A percentile compares a stretch with the other conserved stretches of the same genome.
Conservation (phyloP, 2,797 vertebrate genomes). For the Premnoplex brunnescens region DNA sequence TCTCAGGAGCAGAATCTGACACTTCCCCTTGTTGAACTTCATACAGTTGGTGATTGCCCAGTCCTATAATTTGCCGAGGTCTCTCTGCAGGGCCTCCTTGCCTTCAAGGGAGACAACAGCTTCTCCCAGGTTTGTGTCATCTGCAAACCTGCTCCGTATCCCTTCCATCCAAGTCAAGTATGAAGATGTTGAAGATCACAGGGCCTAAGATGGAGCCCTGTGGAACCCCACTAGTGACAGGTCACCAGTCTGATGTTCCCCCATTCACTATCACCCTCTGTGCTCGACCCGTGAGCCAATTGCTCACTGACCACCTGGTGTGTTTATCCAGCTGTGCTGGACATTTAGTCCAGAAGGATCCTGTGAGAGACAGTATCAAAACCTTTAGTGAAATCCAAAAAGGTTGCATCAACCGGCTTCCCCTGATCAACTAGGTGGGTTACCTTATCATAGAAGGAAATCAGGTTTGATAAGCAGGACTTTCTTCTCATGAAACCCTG, state of each 20-base stretch:
- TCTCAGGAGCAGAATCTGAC: neutral
- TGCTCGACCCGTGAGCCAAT: neutral
- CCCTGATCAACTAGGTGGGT: neutral
- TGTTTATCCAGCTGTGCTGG: neutral
- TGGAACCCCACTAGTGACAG: neutral
- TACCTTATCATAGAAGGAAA: neutral
- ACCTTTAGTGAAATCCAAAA: neutral
- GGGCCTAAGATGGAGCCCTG: neutral
- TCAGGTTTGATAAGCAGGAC: neutral
- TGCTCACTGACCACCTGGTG: neutral
- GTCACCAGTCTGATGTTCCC: neutral
- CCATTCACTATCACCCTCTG: neutral
- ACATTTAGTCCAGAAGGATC: neutral
- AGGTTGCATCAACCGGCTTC: neutral
- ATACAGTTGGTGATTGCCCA: neutral
- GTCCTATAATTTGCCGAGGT: neutral
- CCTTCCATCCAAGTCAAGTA: neutral
- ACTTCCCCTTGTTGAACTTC: neutral
- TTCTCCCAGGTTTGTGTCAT: neutral
- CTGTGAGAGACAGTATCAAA: neutral
- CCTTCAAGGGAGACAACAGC: neutral
- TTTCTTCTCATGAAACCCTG: neutral
- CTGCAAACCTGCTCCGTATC: neutral
- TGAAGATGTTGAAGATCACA: neutral
- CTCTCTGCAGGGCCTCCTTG: neutral